A percentile compares a stretch with the other conserved stretches of the same genome.
These are phyloP conservation scores for Parasteatoda tepidariorum DNA, from an alignment of 1,140 invertebrate genomes.

Conservation along the genomic window DNA sequence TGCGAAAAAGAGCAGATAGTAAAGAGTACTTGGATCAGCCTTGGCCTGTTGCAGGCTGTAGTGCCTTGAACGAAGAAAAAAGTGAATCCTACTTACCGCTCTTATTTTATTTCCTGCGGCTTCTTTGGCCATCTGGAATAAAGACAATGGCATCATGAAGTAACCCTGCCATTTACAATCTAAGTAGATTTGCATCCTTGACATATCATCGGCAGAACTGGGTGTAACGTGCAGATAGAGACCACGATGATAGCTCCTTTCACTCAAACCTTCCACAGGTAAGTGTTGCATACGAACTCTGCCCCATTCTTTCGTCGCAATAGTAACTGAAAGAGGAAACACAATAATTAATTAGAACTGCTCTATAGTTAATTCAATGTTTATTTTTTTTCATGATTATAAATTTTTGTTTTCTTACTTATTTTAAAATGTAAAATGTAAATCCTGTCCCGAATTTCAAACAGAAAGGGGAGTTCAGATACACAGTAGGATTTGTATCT, in stretches of 20 bases:
- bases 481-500: no score
- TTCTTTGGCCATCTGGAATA: conserved; percentile 47
- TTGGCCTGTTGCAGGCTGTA: no score
- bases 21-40: no score
- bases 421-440: no score
- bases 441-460: no score
- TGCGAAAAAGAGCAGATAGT: no score
- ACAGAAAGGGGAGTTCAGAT: no score
- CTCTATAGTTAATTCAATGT: neutral
- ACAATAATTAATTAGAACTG: neutral
- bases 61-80: no score
- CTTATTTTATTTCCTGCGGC: conserved; percentile 20
- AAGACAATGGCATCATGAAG: conserved; percentile 50
- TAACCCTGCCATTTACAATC: conserved; percentile 55
- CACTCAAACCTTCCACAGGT: conserved; percentile 71
- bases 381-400: no score
- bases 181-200: conserved; percentile 45
- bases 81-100: conserved; percentile 30
- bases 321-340: conserved; percentile 70
- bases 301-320: conserved; percentile 73
- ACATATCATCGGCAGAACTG: conserved; percentile 30
- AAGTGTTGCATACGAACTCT: conserved; percentile 70
- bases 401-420: no score
- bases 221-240: conserved; percentile 44
- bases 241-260: conserved; percentile 64